Evolutionary conservation across 2,113 vertebrate genomes (phyloP), one percentile per base, ranked within the genome.

Genomic region (Mesoclemmys tuberculata): DNA sequence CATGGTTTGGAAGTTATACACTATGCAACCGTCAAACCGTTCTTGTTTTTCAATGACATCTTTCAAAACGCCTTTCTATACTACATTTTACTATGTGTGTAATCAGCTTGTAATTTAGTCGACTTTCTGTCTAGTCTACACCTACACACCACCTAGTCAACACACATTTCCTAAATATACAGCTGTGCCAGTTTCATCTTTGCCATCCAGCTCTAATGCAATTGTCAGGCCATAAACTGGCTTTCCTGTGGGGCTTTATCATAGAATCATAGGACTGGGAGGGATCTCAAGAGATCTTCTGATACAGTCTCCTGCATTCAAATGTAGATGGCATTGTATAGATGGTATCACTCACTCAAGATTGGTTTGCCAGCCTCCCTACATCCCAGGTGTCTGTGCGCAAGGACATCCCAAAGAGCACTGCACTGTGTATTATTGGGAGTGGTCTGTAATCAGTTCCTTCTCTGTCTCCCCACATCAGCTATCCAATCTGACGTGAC

Each of bases 161-260:
- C 1, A 2, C 19, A 75, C 2, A 1, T 10, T 27, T 94, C 93
- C 56, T 95, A 79, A 82, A 55, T 87, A 80, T 10, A 84, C 44
- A 89, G 80, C 84, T 38, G 26, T 35, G 44, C 29, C 82, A 54
- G 5, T 80, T 93, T 88, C 82, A 89, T 87, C 38, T 80, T 26
- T 84, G 49, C 35, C n/a, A 22, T 29, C 26, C 56, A 77, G 4
- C 84, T 77, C 64, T 55, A 80, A 10, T 46, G 78, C 26, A 79
- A 85, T 16, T 29, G 1, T 87, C 3, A 0, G 13, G 0, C 1
- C 38, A 38, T 9, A 71, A 27, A 48, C 35, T 84, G 44, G 22
- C 4, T 64, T 64, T 35, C 41, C 27, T 48, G 55, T 56, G 38
- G 29, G 88, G 14, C 8, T 24, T 56, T 90, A 84, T 77, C 41